These are phyloP conservation scores for Hermatobates lingyangjiaoensis DNA, from an alignment of 1,140 invertebrate genomes.

Conservation along the genomic window DNA sequence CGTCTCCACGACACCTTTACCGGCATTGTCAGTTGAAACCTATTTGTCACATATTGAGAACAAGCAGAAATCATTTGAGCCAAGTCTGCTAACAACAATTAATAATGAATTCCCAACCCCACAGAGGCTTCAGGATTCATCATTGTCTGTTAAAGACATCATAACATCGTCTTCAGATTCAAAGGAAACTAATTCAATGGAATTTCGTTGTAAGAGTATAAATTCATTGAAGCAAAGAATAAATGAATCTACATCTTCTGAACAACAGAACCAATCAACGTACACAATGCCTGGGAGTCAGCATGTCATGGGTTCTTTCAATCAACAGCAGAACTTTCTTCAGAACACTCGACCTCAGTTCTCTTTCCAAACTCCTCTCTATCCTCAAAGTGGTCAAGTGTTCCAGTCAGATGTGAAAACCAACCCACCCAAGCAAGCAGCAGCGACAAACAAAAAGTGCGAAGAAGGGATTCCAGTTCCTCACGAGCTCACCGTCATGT, in stretches of 20 bases:
- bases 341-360: not conserved
- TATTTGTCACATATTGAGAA: slow-evolving; percentile 34
- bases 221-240: no score
- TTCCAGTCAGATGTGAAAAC: not conserved
- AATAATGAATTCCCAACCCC: not conserved
- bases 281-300: not conserved
- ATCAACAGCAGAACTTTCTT: not conserved
- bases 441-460: slow-evolving; percentile 9
- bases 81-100: not conserved
- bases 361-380: not conserved
- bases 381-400: not conserved
- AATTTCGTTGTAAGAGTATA: not conserved
- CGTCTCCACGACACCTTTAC: slow-evolving; percentile 25
- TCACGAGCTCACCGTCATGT: slow-evolving; percentile 57
- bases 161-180: not conserved
- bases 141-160: not conserved
- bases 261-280: not conserved
- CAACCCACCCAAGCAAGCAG: not conserved
- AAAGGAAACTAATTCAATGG: not conserved
- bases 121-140: not conserved
- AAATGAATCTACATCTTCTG: no score
- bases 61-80: not conserved
- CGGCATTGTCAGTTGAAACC: slow-evolving; percentile 35
- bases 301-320: not conserved
- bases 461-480: slow-evolving; percentile 23